Base-by-base conservation (phyloP, 2,113 vertebrate genomes). In the Synchiropus splendidus region DNA sequence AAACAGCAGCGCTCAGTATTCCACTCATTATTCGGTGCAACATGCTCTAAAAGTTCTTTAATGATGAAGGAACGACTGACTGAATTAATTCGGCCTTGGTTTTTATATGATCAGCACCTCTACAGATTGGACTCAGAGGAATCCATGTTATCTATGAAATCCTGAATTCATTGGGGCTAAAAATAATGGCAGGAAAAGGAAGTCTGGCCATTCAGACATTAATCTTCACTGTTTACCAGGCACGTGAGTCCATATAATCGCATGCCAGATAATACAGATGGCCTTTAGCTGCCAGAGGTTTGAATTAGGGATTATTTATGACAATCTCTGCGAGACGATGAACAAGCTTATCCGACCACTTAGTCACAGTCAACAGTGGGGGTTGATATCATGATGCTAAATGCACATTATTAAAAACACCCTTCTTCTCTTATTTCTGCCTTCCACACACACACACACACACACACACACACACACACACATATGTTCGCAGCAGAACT, bases 401-500 rank as follows among this genome's bases (percentile, higher is more conserved):
- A 46, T 9, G 14, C 32, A 34, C 32, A n/a, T 35, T 4, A 8
- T 5, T 34, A 33, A 11, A 35, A 6, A 5, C 33, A 11, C 10
- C 34, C 12, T 8, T 35, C 34, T 13, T 35, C 6, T 13, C 34
- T 35, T 37, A 2, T n/a, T 13, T 14, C 40, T 15, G 12, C 6
- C 27, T 27, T 10, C 12, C 2, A 2, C 40, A 36, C 10, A 16
- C 43, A 14, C 9, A 33, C 12, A 13, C 21, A 2, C 43, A n/a
- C 13, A 31, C 41, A 14, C 15, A 27, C 10, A 37, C 21, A 42
- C 43, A 35, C 48, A 44, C 33, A 61, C 37, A 56, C 39, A 46
- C 30, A 35, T 16, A 46, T 1, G 13, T 30, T 48, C n/a, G 43
- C 18, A 47, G 13, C 18, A 50, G 10, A 40, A 83, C 89, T 95